Conservation (phyloP, 2,113 vertebrate genomes). For the Megaleporinus macrocephalus region DNA sequence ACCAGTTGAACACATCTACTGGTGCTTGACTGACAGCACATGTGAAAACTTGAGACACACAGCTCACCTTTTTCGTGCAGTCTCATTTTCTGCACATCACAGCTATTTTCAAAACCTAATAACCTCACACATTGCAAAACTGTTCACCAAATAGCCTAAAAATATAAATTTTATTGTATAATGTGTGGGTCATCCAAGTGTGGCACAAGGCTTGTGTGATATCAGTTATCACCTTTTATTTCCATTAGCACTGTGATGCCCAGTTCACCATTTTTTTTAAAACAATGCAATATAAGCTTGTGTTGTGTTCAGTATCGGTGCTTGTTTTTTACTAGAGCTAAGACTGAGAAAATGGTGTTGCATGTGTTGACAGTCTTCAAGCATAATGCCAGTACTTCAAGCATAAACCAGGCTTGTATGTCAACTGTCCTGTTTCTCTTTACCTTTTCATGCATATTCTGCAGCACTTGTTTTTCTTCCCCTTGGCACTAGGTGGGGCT, state of each 20-base stretch:
- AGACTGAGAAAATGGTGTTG: not conserved
- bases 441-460: constrained; percentile 19
- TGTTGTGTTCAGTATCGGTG: not conserved
- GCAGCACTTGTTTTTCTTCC: constrained; percentile 29
- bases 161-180: not conserved
- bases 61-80: not conserved
- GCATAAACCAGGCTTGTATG: not conserved
- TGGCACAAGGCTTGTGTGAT: no score
- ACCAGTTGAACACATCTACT: no score
- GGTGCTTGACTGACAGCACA: not conserved
- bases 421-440: constrained; percentile 23
- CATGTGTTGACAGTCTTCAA: not conserved
- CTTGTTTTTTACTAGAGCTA: not conserved
- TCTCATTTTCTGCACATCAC: not conserved
- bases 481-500: constrained; percentile 40
- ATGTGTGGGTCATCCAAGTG: no score
- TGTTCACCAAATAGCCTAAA: not conserved
- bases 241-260: not conserved
- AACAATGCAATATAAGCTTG: not conserved
- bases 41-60: not conserved
- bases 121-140: not conserved
- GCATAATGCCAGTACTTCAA: constrained; percentile 16
- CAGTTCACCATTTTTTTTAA: no score
- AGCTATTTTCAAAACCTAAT: not conserved
- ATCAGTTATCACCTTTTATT: no score